A percentile compares a stretch with the other conserved stretches of the same genome.
Conservation (phyloP, 1,140 invertebrate genomes). For the Saccostrea glomerata region DNA sequence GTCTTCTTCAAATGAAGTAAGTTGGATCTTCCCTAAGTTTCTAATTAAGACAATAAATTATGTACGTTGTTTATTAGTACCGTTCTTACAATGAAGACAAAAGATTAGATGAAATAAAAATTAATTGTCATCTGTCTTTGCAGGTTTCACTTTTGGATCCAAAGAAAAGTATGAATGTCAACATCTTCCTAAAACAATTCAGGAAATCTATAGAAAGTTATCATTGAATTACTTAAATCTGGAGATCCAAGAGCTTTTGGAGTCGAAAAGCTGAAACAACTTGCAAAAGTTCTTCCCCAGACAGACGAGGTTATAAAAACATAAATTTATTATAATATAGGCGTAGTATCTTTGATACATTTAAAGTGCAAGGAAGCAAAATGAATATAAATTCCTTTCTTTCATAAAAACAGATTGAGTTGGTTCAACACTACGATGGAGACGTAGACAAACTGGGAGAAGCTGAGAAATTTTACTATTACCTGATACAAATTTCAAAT, state of each 20-base stretch:
- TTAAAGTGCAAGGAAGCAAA: too few species aligned
- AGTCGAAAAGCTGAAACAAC: conserved; percentile 93
- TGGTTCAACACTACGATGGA: conserved; percentile 70
- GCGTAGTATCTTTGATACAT: too few species aligned
- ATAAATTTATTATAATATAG: too few species aligned
- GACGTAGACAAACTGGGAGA: conserved; percentile 71
- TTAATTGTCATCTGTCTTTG: background rate
- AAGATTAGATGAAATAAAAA: background rate
- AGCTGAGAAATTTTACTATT: conserved; percentile 76
- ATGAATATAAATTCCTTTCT: background rate
- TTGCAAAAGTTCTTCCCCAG: conserved; percentile 95
- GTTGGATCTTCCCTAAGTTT: background rate
- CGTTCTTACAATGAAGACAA: too few species aligned
- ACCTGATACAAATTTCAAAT: conserved; percentile 68
- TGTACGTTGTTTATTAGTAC: too few species aligned
- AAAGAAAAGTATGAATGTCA: conserved; percentile 97
- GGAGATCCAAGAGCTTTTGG: conserved; percentile 94
- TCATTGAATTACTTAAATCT: conserved; percentile 91
- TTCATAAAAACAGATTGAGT: conserved; percentile 65
- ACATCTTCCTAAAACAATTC: conserved; percentile 99
- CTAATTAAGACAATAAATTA: too few species aligned
- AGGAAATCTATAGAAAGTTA: conserved; percentile 90
- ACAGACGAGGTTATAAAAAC: conserved; percentile 86
- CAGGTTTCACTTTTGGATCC: conserved; percentile 80
- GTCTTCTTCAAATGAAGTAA: conserved; percentile 64